phyloP scores from a whole-genome alignment of 1,140 invertebrate species.

The Plectrocnemia conspersa region DNA sequence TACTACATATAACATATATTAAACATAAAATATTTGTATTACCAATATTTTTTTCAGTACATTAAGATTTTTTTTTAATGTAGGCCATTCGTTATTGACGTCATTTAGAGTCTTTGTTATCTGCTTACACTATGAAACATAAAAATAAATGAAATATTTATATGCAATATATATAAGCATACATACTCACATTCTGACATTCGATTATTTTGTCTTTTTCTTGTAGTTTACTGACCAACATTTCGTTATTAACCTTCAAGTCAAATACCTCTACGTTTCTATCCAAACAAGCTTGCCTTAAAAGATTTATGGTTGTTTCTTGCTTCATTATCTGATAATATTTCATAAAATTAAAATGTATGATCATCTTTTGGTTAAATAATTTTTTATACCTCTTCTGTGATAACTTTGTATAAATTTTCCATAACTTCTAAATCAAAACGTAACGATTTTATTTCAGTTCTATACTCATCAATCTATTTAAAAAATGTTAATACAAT shows the following conservation, averaged over 20 bases:
- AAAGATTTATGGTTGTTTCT: slow-evolving; percentile 30
- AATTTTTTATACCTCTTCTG: slow-evolving; percentile 29
- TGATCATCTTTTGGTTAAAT: slow-evolving; percentile 9
- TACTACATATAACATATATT: too few relatives aligned
- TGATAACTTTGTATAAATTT: slow-evolving; percentile 28
- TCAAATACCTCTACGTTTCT: slow-evolving; percentile 16
- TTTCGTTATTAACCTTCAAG: slow-evolving; percentile 24
- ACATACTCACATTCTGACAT: slow-evolving; percentile 6
- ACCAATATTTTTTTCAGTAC: too few relatives aligned
- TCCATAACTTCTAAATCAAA: slow-evolving; percentile 33
- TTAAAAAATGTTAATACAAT: slow-evolving; percentile 14
- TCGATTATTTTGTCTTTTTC: slow-evolving; percentile 13
- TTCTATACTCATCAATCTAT: slow-evolving; percentile 19
- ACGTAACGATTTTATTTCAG: slow-evolving; percentile 21
- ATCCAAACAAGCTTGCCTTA: slow-evolving; percentile 30
- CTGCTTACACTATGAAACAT: too few relatives aligned
- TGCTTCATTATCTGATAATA: slow-evolving; percentile 29
- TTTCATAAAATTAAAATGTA: slow-evolving; percentile 5
- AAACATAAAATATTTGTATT: too few relatives aligned
- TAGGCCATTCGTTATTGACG: too few relatives aligned
- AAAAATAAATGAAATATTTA: too few relatives aligned
- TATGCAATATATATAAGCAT: slow-evolving; percentile 7
- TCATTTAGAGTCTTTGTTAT: too few relatives aligned
- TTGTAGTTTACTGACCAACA: slow-evolving; percentile 18
- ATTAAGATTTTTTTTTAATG: too few relatives aligned